Evolutionary conservation across 2,888 invertebrate genomes (phyloP), one percentile per base, ranked within the genome.

Genomic region (Cerastis rubricosa): DNA sequence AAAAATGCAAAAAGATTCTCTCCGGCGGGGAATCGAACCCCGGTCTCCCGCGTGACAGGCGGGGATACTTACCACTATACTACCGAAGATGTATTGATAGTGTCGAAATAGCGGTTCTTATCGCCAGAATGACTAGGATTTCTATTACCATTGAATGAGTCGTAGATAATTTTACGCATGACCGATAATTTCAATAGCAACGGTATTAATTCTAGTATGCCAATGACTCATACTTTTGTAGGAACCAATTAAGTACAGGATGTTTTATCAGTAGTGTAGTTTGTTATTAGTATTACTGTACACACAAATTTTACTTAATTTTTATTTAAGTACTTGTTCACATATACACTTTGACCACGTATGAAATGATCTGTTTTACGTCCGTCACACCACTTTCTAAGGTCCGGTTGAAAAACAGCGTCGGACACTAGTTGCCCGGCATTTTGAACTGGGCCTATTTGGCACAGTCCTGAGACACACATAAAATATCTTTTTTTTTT

Each of bases 11-110:
- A 92, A 92, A 88, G 80, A 66, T n/a, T 87, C 94, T 94, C 94
- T 94, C 94, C 96, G 96, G 96, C 97, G 96, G 96, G 96, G 96
- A 97, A 96, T 97, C 96, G 97, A 96, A 97, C 97, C 96, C 96
- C 96, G 96, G 97, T 97, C 97, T 97, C 96, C 96, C 96, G 96
- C 96, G 96, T 96, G 96, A 97, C 96, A 97, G 96, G 97, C 97
- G 96, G 96, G 96, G 96, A 97, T 97, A 96, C 97, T 97, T 84
- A 97, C 97, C 97, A 97, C 96, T 97, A 97, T 96, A 97, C 96
- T 96, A 97, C 96, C 96, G 96, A 95, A 94, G 96, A 96, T n/a
- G 43, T 81, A 69, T 54, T 0, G 0, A 0, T 0, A 0, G 0
- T 0, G 0, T 0, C 8, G 25, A 88, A 88, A 87, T 88, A 72